Evolutionary conservation across 2,797 vertebrate species (phyloP).

Genomic region (Myotis pilosus): DNA sequence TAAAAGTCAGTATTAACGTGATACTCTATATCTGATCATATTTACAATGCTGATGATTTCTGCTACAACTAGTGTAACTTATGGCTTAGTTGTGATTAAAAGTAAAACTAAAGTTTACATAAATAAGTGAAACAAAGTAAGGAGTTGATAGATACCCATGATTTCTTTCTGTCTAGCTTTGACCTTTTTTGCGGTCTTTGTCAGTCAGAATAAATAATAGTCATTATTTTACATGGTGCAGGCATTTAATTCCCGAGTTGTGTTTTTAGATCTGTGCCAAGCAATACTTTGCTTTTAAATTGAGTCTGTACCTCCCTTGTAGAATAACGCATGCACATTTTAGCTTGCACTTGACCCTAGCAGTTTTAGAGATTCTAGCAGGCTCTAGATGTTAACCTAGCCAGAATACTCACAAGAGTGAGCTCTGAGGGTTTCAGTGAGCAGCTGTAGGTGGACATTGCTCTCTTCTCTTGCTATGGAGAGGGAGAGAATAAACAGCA

Average conservation of each 20-base stretch:
- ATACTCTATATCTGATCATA: neutral
- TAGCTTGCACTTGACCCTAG: neutral
- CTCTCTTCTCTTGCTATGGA: neutral
- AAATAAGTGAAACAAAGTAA: slow-evolving; percentile 4
- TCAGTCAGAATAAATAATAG: neutral
- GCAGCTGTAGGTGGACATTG: neutral
- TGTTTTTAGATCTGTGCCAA: slow-evolving; percentile 36
- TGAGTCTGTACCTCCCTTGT: neutral
- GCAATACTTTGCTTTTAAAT: neutral
- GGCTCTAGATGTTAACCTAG: slow-evolving; percentile 23
- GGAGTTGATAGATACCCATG: neutral
- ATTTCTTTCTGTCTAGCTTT: neutral
- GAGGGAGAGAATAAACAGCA: neutral
- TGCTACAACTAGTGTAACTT: neutral
- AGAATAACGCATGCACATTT: neutral
- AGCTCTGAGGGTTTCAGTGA: neutral
- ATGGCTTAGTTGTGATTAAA: slow-evolving; percentile 28
- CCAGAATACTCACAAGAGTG: neutral
- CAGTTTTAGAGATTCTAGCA: slow-evolving; percentile 4
- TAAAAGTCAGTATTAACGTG: neutral
- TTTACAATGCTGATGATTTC: neutral
- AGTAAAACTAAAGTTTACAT: slow-evolving; percentile 35
- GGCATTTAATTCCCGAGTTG: slow-evolving; percentile 4
- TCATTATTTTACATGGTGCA: slow-evolving; percentile 3
- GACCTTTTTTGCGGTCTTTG: neutral